Evolutionary conservation across 1,140 invertebrate species (phyloP).

Genomic region (Chlorops oryzae): DNA sequence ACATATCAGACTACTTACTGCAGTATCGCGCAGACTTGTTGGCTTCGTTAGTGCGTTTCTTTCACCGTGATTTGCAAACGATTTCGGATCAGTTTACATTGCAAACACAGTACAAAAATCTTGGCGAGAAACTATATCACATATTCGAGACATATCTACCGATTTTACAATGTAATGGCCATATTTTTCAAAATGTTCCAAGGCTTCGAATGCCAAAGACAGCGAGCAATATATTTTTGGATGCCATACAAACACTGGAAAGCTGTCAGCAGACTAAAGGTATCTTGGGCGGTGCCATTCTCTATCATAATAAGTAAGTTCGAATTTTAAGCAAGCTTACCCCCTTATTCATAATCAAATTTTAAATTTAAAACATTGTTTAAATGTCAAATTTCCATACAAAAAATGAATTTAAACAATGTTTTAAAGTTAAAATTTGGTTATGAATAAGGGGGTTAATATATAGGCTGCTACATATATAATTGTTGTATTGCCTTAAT

Average conservation of each 20-base stretch:
- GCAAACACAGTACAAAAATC: slow-evolving; percentile 55
- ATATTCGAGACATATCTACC: slow-evolving; percentile 80
- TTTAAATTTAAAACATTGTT: too few species aligned
- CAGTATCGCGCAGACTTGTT: slow-evolving; percentile 66
- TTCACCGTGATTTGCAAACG: slow-evolving; percentile 68
- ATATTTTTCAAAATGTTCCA: slow-evolving; percentile 71
- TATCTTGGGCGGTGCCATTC: slow-evolving; percentile 67
- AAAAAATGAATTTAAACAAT: too few species aligned
- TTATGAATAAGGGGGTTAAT: too few species aligned
- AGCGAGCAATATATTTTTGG: slow-evolving; percentile 71
- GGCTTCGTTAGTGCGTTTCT: slow-evolving; percentile 67
- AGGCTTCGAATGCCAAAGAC: slow-evolving; percentile 74
- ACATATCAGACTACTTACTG: slow-evolving; percentile 72
- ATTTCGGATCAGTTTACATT: slow-evolving; percentile 54
- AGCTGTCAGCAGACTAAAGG: slow-evolving; percentile 66
- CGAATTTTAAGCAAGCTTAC: too few species aligned
- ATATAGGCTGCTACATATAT: too few species aligned
- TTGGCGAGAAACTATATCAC: slow-evolving; percentile 70
- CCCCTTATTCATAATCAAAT: too few species aligned
- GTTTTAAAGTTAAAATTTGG: too few species aligned
- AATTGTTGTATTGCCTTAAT: slow-evolving; percentile 39
- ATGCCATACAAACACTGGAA: slow-evolving; percentile 73
- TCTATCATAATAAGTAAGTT: slow-evolving; percentile 75
- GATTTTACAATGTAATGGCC: slow-evolving; percentile 67
- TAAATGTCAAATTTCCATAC: too few species aligned